Base-by-base conservation (phyloP, 2,888 invertebrate species). In the Acleris emargana region DNA sequence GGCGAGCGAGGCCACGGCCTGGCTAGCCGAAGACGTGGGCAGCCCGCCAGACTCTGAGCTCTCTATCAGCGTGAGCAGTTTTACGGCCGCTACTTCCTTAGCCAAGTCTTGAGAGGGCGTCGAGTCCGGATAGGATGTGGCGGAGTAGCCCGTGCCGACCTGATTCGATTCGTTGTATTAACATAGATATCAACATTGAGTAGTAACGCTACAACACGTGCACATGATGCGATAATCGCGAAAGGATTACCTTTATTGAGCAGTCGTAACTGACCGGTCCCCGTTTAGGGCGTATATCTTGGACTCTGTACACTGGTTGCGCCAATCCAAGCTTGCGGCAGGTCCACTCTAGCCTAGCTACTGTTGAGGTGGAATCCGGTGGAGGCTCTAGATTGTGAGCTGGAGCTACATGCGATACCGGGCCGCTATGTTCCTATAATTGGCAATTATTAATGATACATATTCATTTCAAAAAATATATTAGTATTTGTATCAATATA, bases 301-400 rank as follows among this genome's bases (percentile, higher is more conserved):
- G 81, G 38, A 86, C 79, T 72, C 89, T 93, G 70, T 83, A 91
- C 6, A 89, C 81, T 1, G 93, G 93, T 68, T 82, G 81, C 32
- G 86, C 83, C 28, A 93, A 78, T 52, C 90, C 89, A 28, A 93
- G 78, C 76, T 89, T 89, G 64, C 81, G 83, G 75, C 91, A 91
- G 45, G 89, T 90, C 91, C 91, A 92, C 67, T 88, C 90, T 49
- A 92, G 75, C 75, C 87, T 91, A 5, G 77, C 80, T 22, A 84
- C 83, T 1, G 88, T 80, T 32, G 91, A 87, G 7, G 84, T 81
- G 5, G 85, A 81, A 68, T 88, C 87, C n/a, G 91, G 91, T 45
- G 91, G 91, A 17, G 90, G 89, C 71, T 91, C 91, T 72, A 89
- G 73, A 55, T 73, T 80, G 68, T 82, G 79, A 4, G 85, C 87